Conservation (phyloP, 2,797 vertebrate genomes). For the Leptoclinus maculatus region DNA sequence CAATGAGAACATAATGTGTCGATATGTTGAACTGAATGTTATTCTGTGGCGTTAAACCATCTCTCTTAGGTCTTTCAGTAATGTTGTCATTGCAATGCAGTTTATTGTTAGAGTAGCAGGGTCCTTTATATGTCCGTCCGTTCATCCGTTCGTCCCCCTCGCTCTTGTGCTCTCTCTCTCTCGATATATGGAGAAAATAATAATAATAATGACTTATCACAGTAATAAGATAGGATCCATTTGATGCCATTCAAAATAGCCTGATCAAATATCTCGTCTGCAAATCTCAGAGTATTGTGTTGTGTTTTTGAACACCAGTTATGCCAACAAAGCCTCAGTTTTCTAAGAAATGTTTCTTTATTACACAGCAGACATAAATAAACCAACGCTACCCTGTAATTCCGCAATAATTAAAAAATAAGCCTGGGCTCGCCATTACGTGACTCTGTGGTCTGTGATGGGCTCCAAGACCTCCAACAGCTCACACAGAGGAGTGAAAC, state of each 20-base stretch:
- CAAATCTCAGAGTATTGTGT: constrained; percentile 71
- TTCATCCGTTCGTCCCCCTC: no score
- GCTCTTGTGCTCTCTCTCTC: constrained; percentile 16
- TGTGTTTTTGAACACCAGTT: constrained; percentile 74
- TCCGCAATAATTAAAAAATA: constrained; percentile 83
- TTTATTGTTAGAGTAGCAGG: constrained; percentile 63
- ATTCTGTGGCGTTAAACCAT: constrained; percentile 38
- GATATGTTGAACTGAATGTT: constrained; percentile 25
- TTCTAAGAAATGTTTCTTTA: constrained; percentile 77
- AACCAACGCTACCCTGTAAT: constrained; percentile 78
- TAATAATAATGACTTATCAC: no score
- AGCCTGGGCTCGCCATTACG: constrained; percentile 69
- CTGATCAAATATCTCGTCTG: constrained; percentile 67
- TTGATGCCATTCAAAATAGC: constrained; percentile 68
- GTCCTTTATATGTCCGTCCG: constrained; percentile 25
- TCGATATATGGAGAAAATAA: no score
- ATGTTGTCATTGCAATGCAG: constrained; percentile 57
- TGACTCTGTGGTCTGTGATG: constrained; percentile 50
- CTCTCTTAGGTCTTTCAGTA: constrained; percentile 41
- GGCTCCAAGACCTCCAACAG: constrained; percentile 46
- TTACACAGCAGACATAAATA: constrained; percentile 81
- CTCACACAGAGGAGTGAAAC: constrained; percentile 29
- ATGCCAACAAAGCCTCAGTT: constrained; percentile 72
- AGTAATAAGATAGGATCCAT: constrained; percentile 68
- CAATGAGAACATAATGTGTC: constrained; percentile 1